Evolutionary conservation across 2,113 vertebrate genomes (phyloP), one percentile per base, ranked within the genome.

Genomic region (Rhinoptilus africanus): DNA sequence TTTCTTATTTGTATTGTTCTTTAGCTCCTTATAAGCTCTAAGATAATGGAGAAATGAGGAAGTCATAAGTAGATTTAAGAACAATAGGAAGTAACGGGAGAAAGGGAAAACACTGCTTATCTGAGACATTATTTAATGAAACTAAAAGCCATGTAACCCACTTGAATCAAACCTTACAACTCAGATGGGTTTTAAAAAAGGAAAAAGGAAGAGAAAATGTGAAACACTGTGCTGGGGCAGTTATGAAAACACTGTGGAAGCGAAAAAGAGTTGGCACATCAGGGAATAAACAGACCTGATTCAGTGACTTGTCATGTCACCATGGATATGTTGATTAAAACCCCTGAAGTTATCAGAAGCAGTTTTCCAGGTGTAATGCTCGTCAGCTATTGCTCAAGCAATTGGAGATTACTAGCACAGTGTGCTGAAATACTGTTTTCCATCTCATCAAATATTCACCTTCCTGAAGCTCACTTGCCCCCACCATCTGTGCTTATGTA

Each of bases 401-500:
- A 37, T 62, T 2, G 2, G 8, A 19, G 23, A 71, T 78, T 76
- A 90, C 66, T 56, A 78, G 56, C 56, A 84, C 9, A 23, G 51
- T 75, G 32, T 91, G 80, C 68, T 78, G 89, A 96, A 95, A 75
- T 64, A 84, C 41, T 81, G 13, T 81, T 93, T 96, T 87, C 73
- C 30, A 82, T 64, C 51, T 91, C 84, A 91, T 81, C 77, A 95
- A 92, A 75, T 91, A 92, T 91, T 95, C 86, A 91, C 47, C 79
- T 92, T 81, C 68, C 54, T 64, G 64, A 75, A 87, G 62, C 68
- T 91, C 56, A 47, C 17, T 84, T 87, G 51, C 34, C 30, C 64
- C 56, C 51, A 72, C 64, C 56, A 56, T 78, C 80, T 94, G 47
- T 60, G 34, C 69, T 94, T 78, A 78, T 72, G 56, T 92, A 84